phyloP scores from a whole-genome alignment of 2,888 invertebrate species.

The Cheilosia impressa region DNA sequence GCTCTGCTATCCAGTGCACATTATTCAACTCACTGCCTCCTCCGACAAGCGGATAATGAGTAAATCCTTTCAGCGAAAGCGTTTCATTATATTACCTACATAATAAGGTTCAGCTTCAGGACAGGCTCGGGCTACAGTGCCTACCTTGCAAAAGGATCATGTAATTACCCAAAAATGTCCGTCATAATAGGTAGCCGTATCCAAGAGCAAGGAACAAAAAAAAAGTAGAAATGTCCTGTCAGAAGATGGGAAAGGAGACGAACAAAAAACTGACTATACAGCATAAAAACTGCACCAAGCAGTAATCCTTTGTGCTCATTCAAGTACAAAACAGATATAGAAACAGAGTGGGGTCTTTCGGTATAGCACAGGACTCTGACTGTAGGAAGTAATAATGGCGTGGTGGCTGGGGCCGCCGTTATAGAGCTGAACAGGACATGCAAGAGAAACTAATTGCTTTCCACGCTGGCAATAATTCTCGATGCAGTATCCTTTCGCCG shows the following conservation, averaged over 20 bases:
- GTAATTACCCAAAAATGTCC: conserved; percentile 47
- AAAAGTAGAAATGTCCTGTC: neutral
- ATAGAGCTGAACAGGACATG: conserved; percentile 51
- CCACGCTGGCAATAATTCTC: conserved; percentile 55
- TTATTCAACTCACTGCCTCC: neutral
- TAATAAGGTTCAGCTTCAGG: conserved; percentile 28
- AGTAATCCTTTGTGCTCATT: conserved; percentile 48
- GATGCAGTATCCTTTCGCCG: conserved; percentile 47
- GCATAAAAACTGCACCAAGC: conserved; percentile 47
- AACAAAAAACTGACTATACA: conserved; percentile 25
- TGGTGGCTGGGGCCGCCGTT: conserved; percentile 35
- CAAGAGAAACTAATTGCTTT: conserved; percentile 60
- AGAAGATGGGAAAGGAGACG: conserved; percentile 13
- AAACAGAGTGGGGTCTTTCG: neutral
- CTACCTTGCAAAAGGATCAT: conserved; percentile 31
- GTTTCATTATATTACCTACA: neutral
- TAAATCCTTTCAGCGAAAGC: conserved; percentile 33
- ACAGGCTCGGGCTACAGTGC: conserved; percentile 33
- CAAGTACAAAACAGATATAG: conserved; percentile 33
- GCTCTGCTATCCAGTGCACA: neutral
- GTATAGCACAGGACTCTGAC: neutral
- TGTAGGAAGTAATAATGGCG: conserved; percentile 45
- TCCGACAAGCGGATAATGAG: conserved; percentile 22
- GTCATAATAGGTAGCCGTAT: neutral
- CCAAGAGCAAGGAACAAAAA: neutral